These are phyloP conservation scores for Listrodromus nycthemerus DNA, from an alignment of 2,888 invertebrate genomes.

Conservation along the genomic window DNA sequence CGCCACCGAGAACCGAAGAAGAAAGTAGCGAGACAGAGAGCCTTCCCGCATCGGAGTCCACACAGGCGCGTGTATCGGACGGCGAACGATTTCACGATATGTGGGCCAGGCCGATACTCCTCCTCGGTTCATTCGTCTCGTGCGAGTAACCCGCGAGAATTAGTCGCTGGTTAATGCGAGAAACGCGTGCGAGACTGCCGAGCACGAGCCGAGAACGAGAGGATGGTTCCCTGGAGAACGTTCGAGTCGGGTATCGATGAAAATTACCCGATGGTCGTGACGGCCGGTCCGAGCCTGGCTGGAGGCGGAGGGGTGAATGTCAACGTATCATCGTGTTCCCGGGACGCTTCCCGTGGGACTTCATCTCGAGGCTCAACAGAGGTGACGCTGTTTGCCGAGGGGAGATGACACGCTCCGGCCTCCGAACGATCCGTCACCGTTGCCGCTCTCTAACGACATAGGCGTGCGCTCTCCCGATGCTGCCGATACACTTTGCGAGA, in stretches of 20 bases:
- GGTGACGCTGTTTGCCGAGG: conserved; percentile 47
- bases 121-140: conserved; percentile 53
- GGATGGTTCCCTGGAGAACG: conserved; percentile 43
- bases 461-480: conserved; percentile 45
- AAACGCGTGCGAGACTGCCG: not conserved
- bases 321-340: conserved; percentile 51
- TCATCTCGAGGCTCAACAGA: conserved; percentile 43
- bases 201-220: not conserved
- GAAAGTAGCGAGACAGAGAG: conserved; percentile 55
- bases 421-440: conserved; percentile 62
- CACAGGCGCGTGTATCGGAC: conserved; percentile 17
- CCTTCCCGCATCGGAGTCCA: conserved; percentile 40
- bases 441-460: conserved; percentile 39
- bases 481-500: conserved; percentile 60
- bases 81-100: conserved; percentile 41
- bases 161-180: not conserved
- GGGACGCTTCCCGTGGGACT: conserved; percentile 59
- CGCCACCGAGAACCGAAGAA: conserved; percentile 53
- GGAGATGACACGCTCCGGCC: conserved; percentile 16
- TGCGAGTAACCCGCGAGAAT: conserved; percentile 9
- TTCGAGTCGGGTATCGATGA: conserved; percentile 39
- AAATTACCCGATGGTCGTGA: conserved; percentile 40
- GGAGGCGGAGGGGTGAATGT: conserved; percentile 47
- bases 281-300: not conserved
- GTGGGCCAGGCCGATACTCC: conserved; percentile 55